Evolutionary conservation across 2,113 vertebrate species (phyloP), one percentile per base, ranked within the genome.

Genomic region (Gambusia affinis): DNA sequence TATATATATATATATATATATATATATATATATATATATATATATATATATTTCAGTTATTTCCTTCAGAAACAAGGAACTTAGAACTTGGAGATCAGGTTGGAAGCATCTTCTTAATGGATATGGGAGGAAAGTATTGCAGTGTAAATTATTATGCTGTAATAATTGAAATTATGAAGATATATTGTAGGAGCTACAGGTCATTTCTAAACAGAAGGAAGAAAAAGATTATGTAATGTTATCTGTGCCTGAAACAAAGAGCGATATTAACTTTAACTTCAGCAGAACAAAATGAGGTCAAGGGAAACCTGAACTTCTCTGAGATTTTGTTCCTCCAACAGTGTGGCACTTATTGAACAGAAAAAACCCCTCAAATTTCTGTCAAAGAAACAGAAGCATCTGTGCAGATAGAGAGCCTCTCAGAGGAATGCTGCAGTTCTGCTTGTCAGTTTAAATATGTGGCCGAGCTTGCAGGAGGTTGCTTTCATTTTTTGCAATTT

Each of bases 401-500:
- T 80, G 67, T 81, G 74, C 74, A 84, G 75, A 83, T 29, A 4
- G 60, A 77, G 51, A 57, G 22, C 47, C 47, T 81, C 80, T 54
- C 73, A 71, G 70, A 80, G 78, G 85, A 74, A 71, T 14, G 47
- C 69, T 31, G 47, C 74, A 66, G 67, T 77, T 79, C 81, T 70
- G 54, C 61, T n/a, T 47, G 31, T 65, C 72, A 73, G 57, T 63
- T 72, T 39, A n/a, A 60, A 4, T 47, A 47, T 47, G 44, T 47
- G 44, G 44, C 17, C 5, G 44, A 47, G 64, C 27, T 39, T 39
- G n/a, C n/a, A 44, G 61, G 27, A 76, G 60, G 65, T 64, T 54
- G 78, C 74, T 84, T 73, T 82, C 39, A 73, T 87, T 76, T 81
- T 64, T 4, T 31, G 37, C 15, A 19, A 60, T 62, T 67, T 80